These are phyloP conservation scores for Cochlearius cochlearius DNA, from an alignment of 2,113 vertebrate genomes.

Conservation along the genomic window DNA sequence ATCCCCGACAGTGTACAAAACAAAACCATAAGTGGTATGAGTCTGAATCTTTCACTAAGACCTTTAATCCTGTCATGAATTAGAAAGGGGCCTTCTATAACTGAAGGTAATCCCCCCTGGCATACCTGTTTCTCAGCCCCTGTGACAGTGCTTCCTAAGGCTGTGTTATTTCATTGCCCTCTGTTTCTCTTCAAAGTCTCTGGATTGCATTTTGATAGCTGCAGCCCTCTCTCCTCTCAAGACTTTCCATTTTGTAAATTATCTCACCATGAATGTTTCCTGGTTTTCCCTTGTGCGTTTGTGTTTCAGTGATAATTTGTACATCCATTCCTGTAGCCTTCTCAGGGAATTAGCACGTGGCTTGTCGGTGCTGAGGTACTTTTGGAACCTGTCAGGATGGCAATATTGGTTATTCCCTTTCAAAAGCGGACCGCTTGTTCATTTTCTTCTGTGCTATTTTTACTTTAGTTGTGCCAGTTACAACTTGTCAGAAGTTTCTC, in stretches of 20 bases:
- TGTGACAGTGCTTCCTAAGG: neutral
- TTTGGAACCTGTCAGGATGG: neutral
- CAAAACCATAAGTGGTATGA: neutral
- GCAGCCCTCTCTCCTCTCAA: neutral
- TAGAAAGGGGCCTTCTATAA: neutral
- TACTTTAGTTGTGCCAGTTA: neutral
- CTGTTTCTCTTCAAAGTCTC: neutral
- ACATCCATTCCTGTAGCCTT: neutral
- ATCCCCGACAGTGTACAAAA: neutral
- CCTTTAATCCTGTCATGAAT: neutral
- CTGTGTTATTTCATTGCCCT: neutral
- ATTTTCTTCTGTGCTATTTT: neutral
- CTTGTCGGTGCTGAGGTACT: neutral
- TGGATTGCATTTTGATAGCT: neutral
- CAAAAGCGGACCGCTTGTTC: neutral
- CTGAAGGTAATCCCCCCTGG: no score
- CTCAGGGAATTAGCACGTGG: accelerated
- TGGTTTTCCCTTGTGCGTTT: neutral
- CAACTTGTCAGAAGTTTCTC: neutral
- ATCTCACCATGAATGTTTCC: neutral
- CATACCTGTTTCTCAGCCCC: neutral
- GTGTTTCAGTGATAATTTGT: neutral
- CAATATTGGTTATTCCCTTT: neutral
- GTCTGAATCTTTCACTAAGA: neutral
- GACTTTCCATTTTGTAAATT: neutral